phyloP scores from a whole-genome alignment of 2,113 vertebrate genomes.

The Larimichthys polyactis region DNA sequence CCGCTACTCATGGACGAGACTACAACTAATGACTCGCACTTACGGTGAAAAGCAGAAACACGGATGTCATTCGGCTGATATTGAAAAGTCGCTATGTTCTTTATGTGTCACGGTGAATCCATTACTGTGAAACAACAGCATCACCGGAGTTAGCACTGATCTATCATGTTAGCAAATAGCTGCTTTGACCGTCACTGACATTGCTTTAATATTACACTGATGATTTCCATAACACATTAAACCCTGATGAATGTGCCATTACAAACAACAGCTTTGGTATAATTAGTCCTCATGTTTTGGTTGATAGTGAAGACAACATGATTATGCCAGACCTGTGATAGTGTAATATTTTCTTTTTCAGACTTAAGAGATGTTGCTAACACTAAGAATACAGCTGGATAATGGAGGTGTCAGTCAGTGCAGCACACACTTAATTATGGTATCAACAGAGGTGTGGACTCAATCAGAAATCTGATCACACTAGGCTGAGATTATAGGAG shows the following conservation, averaged over 20 bases:
- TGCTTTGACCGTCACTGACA: conserved; percentile 42
- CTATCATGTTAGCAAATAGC: conserved; percentile 5
- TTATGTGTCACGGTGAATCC: conserved; percentile 15
- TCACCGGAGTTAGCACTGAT: conserved; percentile 6
- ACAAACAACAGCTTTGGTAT: not conserved
- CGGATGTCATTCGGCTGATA: conserved; percentile 26
- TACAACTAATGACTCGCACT: conserved; percentile 1
- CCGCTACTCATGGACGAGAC: not conserved
- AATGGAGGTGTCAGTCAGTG: not conserved
- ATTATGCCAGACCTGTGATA: not conserved
- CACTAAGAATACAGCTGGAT: not conserved
- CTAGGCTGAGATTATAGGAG: no score
- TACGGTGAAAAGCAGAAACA: not conserved
- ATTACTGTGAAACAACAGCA: conserved; percentile 30
- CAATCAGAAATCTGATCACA: not conserved
- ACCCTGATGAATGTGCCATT: conserved; percentile 44
- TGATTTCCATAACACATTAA: conserved; percentile 29
- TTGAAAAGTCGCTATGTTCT: conserved; percentile 24
- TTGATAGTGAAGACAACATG: not conserved
- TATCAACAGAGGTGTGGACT: not conserved
- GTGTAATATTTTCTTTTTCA: not conserved
- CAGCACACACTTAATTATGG: not conserved
- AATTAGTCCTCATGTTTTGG: conserved; percentile 3
- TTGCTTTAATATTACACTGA: conserved; percentile 50
- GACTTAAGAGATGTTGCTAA: not conserved